Percentiles rank a stretch among this genome's conserved stretches.
phyloP scores from a whole-genome alignment of 2,113 vertebrate genomes.

The Antidorcas marsupialis region DNA sequence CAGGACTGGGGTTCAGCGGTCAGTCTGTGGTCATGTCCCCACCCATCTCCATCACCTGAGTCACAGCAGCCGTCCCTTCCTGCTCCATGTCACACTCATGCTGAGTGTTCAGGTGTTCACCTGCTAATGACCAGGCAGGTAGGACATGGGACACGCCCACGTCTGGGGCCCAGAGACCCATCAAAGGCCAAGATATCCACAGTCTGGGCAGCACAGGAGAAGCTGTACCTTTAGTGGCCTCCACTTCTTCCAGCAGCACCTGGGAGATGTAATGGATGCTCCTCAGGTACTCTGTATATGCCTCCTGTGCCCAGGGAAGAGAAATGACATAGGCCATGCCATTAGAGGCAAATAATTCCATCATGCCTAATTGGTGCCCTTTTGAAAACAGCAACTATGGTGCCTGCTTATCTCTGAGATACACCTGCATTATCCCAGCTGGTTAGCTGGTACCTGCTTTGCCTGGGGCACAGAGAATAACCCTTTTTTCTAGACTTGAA shows the following conservation, averaged over 20 bases:
- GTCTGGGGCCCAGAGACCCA: background rate
- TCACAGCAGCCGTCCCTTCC: background rate
- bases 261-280: slow-evolving; percentile 91
- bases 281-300: slow-evolving; percentile 90
- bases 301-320: slow-evolving; percentile 83
- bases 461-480: background rate
- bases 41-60: too few species aligned
- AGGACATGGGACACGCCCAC: background rate
- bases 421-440: background rate
- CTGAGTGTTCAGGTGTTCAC: background rate
- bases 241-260: slow-evolving; percentile 87
- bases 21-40: background rate
- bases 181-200: background rate
- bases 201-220: too few species aligned
- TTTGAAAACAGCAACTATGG: background rate
- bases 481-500: background rate
- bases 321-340: background rate
- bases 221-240: slow-evolving; percentile 76
- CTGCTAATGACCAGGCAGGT: background rate
- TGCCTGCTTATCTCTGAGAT: background rate
- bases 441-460: background rate
- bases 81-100: background rate
- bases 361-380: rapidly evolving
- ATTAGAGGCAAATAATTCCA: too few species aligned
- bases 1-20: too few species aligned